phyloP scores from a whole-genome alignment of 2,113 vertebrate species.

The Pheucticus melanocephalus region DNA sequence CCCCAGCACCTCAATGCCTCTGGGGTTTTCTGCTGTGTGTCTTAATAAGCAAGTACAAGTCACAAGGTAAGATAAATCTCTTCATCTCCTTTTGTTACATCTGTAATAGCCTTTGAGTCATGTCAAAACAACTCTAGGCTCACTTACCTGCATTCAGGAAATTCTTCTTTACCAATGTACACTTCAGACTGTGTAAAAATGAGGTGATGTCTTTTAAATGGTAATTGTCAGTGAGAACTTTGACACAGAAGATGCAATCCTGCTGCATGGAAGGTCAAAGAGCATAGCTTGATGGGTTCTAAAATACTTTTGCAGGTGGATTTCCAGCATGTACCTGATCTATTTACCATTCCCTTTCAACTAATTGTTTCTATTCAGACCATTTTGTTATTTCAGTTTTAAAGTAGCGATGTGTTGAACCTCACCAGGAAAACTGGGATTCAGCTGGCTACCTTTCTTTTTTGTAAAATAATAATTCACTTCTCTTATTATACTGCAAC shows the following conservation, averaged over 20 bases:
- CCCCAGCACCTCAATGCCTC: rapidly evolving
- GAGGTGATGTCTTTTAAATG: neutral
- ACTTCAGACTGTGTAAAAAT: neutral
- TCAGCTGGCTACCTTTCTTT: neutral
- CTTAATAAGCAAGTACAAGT: neutral
- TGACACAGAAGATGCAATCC: neutral
- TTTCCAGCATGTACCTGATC: neutral
- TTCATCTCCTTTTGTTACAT: neutral
- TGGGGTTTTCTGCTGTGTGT: neutral
- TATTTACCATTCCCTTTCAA: neutral
- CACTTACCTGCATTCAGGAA: neutral
- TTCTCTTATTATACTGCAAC: neutral
- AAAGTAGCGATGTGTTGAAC: neutral
- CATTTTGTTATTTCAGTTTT: neutral
- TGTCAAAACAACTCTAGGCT: neutral
- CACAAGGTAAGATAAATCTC: neutral
- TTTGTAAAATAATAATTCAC: neutral
- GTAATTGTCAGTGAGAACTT: neutral
- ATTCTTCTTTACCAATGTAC: neutral
- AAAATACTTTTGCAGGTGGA: neutral
- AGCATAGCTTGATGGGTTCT: neutral
- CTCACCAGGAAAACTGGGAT: neutral
- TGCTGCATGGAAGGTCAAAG: neutral
- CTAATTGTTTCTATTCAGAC: neutral
- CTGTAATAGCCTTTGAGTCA: neutral